Evolutionary conservation across 2,113 vertebrate species (phyloP).

Genomic region (Plecotus auritus): DNA sequence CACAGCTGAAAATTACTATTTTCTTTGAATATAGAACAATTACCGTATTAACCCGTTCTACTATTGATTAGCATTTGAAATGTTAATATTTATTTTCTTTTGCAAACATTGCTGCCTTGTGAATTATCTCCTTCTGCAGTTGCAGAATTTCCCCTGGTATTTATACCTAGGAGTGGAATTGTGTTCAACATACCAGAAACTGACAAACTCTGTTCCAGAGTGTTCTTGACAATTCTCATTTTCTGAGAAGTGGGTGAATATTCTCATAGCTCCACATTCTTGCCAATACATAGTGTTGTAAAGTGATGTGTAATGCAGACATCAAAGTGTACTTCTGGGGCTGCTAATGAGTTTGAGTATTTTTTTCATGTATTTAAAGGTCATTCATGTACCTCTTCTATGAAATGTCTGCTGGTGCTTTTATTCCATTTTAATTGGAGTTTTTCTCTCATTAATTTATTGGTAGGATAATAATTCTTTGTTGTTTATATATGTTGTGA

Average conservation of each 20-base stretch:
- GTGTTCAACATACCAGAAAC: background rate
- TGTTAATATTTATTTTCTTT: background rate
- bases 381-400: background rate
- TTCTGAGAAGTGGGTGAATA: background rate
- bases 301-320: background rate
- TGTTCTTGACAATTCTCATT: background rate
- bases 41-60: background rate
- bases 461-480: background rate
- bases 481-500: background rate
- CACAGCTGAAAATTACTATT: background rate
- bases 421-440: background rate
- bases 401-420: background rate
- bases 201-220: background rate
- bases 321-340: background rate
- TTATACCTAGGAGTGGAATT: background rate
- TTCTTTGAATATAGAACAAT: background rate
- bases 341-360: background rate
- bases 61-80: background rate
- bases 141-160: background rate
- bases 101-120: background rate
- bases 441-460: background rate
- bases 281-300: background rate
- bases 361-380: background rate
- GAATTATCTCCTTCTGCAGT: background rate
- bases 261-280: background rate